Evolutionary conservation across 2,797 vertebrate genomes (phyloP), one percentile per base, ranked within the genome.

Genomic region (Ceryle rudis): DNA sequence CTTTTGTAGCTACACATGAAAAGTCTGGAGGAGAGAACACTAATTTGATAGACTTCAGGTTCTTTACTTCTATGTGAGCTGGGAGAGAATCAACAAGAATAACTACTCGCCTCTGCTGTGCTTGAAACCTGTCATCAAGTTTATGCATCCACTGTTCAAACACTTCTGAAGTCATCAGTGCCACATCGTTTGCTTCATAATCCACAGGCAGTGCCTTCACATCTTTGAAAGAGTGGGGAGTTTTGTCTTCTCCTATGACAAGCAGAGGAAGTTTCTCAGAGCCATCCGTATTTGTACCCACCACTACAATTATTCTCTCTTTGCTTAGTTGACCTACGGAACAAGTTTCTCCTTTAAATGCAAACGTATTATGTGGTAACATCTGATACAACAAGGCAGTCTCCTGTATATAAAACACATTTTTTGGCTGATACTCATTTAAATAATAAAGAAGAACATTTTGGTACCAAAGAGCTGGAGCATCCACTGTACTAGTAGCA

Each of bases 181-280:
- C 97, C 73, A 8, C 93, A 29, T 81, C 88, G 69, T 96, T 98
- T 78, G 95, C 95, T 93, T 97, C 95, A 23, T 98, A 98, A 87
- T 89, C 81, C 87, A 98, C 97, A 55, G 97, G 97, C 25, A 97
- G 79, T 0, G 73, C 97, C 44, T 95, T 91, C 61, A 96, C 46
- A 6, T 80, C 94, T 95, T 93, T 91, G 72, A 96, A 96, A 90
- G 86, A 96, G 29, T 0, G 8, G 1, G 94, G 95, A 73, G 41
- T 97, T 95, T 65, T 95, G 75, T 42, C 95, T 94, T 98, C 97
- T 41, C 97, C 98, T 81, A 98, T 96, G 66, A 98, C 8, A 49
- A 98, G 97, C 94, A 98, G 94, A 58, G 97, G 97, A 60, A 98
- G 97, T 74, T 98, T 98, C 93, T 98, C 98, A 0, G 98, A 98